Base-by-base conservation (phyloP, 2,113 vertebrate species). In the Arvicanthis niloticus region DNA sequence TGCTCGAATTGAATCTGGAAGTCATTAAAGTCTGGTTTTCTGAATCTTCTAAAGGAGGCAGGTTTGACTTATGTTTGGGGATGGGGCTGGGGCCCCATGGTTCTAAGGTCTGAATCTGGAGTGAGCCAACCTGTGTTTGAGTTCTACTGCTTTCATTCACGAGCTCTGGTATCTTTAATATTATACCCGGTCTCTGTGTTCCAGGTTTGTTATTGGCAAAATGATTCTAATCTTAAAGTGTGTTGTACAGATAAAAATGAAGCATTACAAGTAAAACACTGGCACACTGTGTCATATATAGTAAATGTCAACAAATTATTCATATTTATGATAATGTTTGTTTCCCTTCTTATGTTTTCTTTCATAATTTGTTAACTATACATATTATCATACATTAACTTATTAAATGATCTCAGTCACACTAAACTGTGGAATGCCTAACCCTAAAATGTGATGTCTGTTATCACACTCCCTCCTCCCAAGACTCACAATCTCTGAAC, bases 321-420 rank as follows among this genome's bases (percentile, higher is more conserved):
- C 53, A 9, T 81, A 72, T 84, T 67, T 40, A 40, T 81, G 42
- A 1, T 76, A 37, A 53, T 45, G 80, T 92, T 58, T 88, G 2
- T n/a, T 89, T 76, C 26, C 12, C 94, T 31, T 73, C 92, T 96
- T 81, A 89, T 91, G 65, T 65, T 62, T 8, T 92, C 86, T 96
- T 91, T 22, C 21, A 94, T 77, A 88, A 88, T 94, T 58, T 77
- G 76, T 95, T 81, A 91, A 60, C 22, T 92, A 51, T 29, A 53
- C 68, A 40, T 1, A 0, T 34, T 58, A 77, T 94, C 26, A 73
- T 42, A 70, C 0, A 58, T 75, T 70, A 78, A 51, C 34, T 81
- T 86, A 8, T 92, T 88, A 89, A 62, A 75, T 48, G 13, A 3
- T 90, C n/a, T 92, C 29, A 84, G 58, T 62, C n/a, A 84, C 70